Evolutionary conservation across 2,113 vertebrate species (phyloP).

Genomic region (Corynorhinus townsendii): DNA sequence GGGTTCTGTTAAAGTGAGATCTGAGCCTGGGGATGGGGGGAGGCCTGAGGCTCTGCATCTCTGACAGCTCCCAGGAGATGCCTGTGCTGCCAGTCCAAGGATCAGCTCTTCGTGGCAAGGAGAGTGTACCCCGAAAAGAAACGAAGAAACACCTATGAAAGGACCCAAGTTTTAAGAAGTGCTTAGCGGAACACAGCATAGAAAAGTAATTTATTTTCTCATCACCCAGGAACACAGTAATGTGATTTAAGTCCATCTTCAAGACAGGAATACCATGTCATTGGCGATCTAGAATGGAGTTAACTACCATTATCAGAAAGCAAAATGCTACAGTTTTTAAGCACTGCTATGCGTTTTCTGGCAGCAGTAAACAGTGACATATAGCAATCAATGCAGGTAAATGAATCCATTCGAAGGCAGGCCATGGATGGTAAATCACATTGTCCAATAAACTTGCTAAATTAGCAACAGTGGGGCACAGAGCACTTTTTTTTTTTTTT

Average conservation of each 20-base stretch:
- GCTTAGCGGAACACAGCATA: slow-evolving; percentile 3
- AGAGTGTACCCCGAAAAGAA: not conserved
- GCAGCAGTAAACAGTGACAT: slow-evolving; percentile 17
- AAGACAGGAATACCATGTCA: slow-evolving; percentile 3
- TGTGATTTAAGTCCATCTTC: slow-evolving; percentile 33
- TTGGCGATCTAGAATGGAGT: not conserved
- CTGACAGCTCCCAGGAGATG: not conserved
- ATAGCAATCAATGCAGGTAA: slow-evolving; percentile 35
- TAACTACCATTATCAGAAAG: slow-evolving; percentile 16
- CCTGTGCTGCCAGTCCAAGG: too few relatives aligned
- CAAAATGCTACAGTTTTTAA: slow-evolving; percentile 29
- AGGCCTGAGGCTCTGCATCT: not conserved
- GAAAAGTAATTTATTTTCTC: slow-evolving; percentile 72
- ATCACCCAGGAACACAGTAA: slow-evolving; percentile 27
- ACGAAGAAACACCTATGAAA: not conserved
- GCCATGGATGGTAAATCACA: slow-evolving; percentile 46
- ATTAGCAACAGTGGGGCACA: slow-evolving; percentile 16
- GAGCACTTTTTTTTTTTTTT: not conserved
- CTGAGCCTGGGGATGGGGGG: too few relatives aligned
- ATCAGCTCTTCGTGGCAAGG: not conserved
- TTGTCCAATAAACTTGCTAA: slow-evolving; percentile 29
- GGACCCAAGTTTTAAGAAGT: slow-evolving; percentile 29
- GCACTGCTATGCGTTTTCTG: slow-evolving; percentile 28
- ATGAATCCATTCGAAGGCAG: slow-evolving; percentile 46
- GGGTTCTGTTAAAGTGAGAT: not conserved